Conservation (phyloP, 2,797 vertebrate species). For the Capromys pilorides region DNA sequence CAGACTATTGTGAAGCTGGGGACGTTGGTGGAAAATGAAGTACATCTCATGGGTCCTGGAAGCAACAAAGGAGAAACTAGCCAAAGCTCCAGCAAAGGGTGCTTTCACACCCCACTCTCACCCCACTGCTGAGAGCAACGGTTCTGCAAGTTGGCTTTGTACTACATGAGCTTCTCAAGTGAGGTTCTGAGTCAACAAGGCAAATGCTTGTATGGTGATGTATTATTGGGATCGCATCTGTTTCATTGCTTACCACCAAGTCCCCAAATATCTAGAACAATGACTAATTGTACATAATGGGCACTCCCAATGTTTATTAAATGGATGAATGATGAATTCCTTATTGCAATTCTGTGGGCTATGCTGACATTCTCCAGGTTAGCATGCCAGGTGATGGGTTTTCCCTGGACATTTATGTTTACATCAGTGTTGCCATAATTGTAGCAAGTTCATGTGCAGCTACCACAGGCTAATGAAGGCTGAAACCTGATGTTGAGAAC, state of each 20-base stretch:
- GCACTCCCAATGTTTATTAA: slow-evolving; percentile 18
- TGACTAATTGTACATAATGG: neutral
- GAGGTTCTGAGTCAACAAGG: slow-evolving; percentile 8
- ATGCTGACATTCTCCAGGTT: neutral
- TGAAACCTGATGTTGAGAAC: slow-evolving; percentile 22
- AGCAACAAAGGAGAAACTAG: neutral
- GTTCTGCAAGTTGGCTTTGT: neutral
- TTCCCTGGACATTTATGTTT: neutral
- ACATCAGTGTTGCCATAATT: neutral
- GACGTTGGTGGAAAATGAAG: neutral
- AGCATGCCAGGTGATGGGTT: neutral
- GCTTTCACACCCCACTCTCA: neutral
- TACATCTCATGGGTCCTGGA: neutral
- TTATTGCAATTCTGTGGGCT: neutral
- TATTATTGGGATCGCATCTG: neutral
- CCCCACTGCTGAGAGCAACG: neutral
- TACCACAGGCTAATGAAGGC: neutral
- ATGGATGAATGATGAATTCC: slow-evolving; percentile 15
- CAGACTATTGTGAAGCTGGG: neutral
- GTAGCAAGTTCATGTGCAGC: neutral
- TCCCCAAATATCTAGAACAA: neutral
- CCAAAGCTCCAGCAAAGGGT: neutral
- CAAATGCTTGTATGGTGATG: neutral
- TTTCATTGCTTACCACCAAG: neutral
- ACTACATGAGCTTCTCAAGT: neutral